A percentile compares a stretch with the other conserved stretches of the same genome.
Conservation (phyloP, 2,888 invertebrate species). For the Drosophila meridionalis region DNA sequence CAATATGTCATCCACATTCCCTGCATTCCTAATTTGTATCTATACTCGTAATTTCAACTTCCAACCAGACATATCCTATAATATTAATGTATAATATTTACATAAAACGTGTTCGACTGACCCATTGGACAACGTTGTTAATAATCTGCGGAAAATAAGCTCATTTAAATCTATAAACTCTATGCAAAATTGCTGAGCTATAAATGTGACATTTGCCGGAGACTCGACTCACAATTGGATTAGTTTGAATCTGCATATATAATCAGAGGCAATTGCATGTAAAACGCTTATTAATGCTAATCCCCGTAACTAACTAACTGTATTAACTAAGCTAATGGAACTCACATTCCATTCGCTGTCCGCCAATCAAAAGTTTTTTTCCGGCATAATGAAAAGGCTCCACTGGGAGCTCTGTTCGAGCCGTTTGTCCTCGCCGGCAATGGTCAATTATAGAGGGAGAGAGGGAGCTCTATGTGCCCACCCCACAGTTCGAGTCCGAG, state of each 20-base stretch:
- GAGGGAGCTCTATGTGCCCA: not conserved
- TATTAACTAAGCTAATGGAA: constrained; percentile 3
- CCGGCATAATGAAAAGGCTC: constrained; percentile 60
- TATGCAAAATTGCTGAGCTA: constrained; percentile 2
- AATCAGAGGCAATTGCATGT: constrained; percentile 39
- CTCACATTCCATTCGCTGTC: constrained; percentile 55
- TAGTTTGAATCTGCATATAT: not conserved
- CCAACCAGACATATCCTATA: not conserved
- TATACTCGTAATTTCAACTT: not conserved
- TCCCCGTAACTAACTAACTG: constrained; percentile 32
- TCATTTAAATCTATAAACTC: not conserved
- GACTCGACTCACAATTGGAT: not conserved
- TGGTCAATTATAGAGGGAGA: constrained; percentile 53
- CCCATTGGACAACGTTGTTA: not conserved
- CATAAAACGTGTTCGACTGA: not conserved
- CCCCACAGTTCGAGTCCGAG: not conserved
- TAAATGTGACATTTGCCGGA: constrained; percentile 1
- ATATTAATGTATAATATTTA: not conserved
- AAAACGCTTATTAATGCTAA: constrained; percentile 66
- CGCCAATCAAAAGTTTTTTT: constrained; percentile 67
- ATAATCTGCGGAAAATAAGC: not conserved
- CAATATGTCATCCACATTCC: not conserved
- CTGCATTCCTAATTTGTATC: not conserved
- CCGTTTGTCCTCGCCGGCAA: constrained; percentile 28
- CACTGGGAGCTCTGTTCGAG: constrained; percentile 60